These are phyloP conservation scores for Mongoloraphidia duomilia DNA, from an alignment of 2,888 invertebrate species.

Conservation along the genomic window DNA sequence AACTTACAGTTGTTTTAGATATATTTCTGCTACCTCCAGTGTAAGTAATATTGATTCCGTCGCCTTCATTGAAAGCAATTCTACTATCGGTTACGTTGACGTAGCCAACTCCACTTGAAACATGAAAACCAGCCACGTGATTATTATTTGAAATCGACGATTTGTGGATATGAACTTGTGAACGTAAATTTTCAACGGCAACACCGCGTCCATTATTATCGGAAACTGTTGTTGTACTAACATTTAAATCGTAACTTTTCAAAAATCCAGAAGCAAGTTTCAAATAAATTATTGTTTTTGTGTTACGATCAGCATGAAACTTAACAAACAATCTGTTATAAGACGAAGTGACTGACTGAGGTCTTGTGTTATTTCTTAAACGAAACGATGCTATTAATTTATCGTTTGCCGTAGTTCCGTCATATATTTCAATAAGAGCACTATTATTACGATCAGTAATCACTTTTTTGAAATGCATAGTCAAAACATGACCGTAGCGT, in stretches of 20 bases:
- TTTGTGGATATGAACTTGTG: slow-evolving; percentile 72
- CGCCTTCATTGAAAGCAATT: slow-evolving; percentile 82
- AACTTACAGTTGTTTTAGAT: slow-evolving; percentile 69
- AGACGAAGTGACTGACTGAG: slow-evolving; percentile 76
- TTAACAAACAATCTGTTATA: slow-evolving; percentile 65
- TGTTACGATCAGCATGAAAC: slow-evolving; percentile 58
- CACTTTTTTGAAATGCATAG: slow-evolving; percentile 73
- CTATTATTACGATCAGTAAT: slow-evolving; percentile 61
- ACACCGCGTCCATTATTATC: slow-evolving; percentile 93
- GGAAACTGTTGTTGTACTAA: slow-evolving; percentile 70
- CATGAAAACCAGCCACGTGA: slow-evolving; percentile 81
- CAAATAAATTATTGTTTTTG: slow-evolving; percentile 62
- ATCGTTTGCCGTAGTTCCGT: slow-evolving; percentile 57
- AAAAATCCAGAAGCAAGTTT: slow-evolving; percentile 61
- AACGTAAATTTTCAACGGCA: slow-evolving; percentile 79
- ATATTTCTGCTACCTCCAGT: slow-evolving; percentile 89
- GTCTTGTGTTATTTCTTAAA: slow-evolving; percentile 72
- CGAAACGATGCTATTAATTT: slow-evolving; percentile 54
- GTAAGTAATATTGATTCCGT: slow-evolving; percentile 90
- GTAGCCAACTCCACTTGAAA: slow-evolving; percentile 84
- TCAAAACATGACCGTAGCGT: slow-evolving; percentile 62
- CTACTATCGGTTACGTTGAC: slow-evolving; percentile 83
- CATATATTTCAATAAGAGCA: slow-evolving; percentile 61
- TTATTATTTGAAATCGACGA: slow-evolving; percentile 75
- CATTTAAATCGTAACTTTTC: slow-evolving; percentile 73